Conservation (phyloP, 2,113 vertebrate genomes). For the Rhagologus leucostigma region DNA sequence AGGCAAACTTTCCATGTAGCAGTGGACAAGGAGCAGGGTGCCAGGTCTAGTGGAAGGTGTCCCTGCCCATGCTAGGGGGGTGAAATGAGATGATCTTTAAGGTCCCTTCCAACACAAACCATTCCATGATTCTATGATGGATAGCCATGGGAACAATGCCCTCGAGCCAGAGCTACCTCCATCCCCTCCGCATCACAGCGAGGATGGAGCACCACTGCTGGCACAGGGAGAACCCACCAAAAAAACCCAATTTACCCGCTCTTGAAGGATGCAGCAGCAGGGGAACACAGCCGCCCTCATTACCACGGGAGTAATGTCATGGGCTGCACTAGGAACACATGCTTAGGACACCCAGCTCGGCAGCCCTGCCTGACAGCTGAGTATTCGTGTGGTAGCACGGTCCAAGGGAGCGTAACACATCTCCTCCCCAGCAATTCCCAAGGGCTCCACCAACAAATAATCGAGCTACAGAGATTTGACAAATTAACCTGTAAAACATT, state of each 20-base stretch:
- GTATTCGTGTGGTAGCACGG: neutral
- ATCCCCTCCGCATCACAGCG: fast-evolving
- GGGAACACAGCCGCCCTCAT: neutral
- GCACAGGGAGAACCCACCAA: neutral
- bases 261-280: neutral
- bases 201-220: neutral
- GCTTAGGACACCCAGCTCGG: neutral
- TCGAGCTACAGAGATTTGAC: neutral
- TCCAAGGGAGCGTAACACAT: neutral
- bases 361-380: neutral
- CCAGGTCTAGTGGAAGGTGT: neutral
- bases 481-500: neutral
- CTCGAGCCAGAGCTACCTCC: neutral
- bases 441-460: neutral
- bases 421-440: neutral
- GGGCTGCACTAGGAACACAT: fast-evolving
- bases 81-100: neutral
- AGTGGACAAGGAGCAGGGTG: neutral
- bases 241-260: neutral
- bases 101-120: neutral
- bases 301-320: fast-evolving
- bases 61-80: neutral
- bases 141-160: neutral
- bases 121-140: neutral
- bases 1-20: neutral